Conservation (phyloP, 2,797 vertebrate species). For the Lepilemur septentrionalis region DNA sequence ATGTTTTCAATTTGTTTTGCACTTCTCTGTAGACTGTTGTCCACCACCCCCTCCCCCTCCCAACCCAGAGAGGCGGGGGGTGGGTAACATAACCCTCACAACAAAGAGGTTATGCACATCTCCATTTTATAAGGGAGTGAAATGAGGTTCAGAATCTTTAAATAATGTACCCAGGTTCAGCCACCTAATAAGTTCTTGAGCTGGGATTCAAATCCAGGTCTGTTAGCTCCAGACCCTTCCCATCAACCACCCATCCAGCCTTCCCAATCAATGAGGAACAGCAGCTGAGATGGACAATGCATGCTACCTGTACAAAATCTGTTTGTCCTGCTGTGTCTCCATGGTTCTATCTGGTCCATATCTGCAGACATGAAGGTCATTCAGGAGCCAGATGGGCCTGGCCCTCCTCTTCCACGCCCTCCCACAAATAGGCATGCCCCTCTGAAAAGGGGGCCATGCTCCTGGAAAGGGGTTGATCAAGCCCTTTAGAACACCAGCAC, state of each 20-base stretch:
- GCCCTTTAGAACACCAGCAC: neutral
- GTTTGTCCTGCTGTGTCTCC: neutral
- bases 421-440: neutral
- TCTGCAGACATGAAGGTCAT: neutral
- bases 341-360: neutral
- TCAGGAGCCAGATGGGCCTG: neutral
- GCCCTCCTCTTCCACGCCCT: neutral
- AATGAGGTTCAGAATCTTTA: constrained; percentile 8
- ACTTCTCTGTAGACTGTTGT: neutral
- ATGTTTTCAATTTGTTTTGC: neutral
- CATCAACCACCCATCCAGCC: neutral
- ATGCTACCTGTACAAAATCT: neutral
- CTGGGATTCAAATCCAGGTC: neutral
- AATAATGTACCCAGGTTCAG: neutral
- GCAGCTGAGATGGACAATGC: neutral
- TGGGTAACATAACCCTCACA: neutral
- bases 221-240: neutral
- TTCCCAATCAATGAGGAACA: neutral
- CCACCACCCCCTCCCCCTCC: neutral
- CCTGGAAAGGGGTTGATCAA: neutral
- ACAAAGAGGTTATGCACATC: neutral
- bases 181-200: neutral
- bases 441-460: neutral
- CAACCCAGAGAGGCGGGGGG: neutral
- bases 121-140: constrained; percentile 15